These are phyloP conservation scores for Caenorhabditis afra DNA, from an alignment of 2,888 invertebrate species.

Conservation along the genomic window DNA sequence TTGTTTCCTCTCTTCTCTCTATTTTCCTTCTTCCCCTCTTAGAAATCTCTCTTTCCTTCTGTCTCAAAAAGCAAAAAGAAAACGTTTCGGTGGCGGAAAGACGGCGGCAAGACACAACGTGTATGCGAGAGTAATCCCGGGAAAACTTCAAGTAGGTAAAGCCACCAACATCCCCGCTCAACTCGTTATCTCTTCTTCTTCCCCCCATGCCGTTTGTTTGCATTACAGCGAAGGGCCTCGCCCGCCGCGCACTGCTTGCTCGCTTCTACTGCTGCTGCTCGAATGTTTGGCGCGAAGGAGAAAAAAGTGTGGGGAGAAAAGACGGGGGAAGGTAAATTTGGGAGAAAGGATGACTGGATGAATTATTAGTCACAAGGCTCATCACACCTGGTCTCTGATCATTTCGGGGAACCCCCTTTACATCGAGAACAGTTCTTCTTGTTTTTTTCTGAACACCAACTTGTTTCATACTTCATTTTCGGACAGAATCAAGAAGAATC, in stretches of 20 bases:
- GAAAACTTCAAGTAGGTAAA: conserved; percentile 63
- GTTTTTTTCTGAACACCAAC: not conserved
- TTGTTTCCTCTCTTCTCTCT: not conserved
- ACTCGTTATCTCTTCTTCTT: conserved; percentile 59
- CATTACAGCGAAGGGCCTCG: conserved; percentile 54
- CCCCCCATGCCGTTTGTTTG: conserved; percentile 53
- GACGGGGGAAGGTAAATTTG: conserved; percentile 13
- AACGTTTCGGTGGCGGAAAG: conserved; percentile 33
- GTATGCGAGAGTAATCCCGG: conserved; percentile 57
- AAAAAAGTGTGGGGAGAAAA: conserved; percentile 7
- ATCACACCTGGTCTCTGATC: conserved; percentile 28
- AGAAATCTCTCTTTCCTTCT: conserved; percentile 26
- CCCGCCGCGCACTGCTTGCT: conserved; percentile 57
- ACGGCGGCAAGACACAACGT: conserved; percentile 50
- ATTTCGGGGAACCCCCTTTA: not conserved
- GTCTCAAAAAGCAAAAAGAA: not conserved
- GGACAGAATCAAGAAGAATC: not conserved
- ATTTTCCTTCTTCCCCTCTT: conserved; percentile 8
- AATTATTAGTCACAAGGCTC: conserved; percentile 41
- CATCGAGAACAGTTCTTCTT: not conserved
- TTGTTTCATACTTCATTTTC: not conserved
- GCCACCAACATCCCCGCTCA: conserved; percentile 43
- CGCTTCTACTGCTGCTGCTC: conserved; percentile 26
- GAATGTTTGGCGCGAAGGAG: conserved; percentile 48
- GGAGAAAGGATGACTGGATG: conserved; percentile 20